Conservation (phyloP, 2,888 invertebrate species). For the Gerris lacustris region DNA sequence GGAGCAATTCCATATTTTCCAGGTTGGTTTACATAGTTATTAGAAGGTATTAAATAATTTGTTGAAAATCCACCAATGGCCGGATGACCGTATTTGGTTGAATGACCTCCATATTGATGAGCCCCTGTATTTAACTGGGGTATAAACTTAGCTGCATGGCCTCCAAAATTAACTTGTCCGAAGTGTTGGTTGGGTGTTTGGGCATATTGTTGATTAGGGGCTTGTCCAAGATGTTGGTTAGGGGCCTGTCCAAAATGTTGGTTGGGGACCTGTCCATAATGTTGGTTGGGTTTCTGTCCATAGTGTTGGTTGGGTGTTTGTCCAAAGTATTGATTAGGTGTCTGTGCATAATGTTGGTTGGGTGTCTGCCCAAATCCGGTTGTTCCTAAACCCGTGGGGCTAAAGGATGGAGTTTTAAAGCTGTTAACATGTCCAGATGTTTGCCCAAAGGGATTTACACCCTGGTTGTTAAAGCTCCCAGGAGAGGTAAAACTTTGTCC, state of each 20-base stretch:
- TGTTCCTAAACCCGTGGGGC: background rate
- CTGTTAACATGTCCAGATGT: background rate
- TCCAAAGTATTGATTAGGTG: background rate
- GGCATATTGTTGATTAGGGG: background rate
- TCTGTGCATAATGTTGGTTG: background rate
- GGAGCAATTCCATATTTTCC: background rate
- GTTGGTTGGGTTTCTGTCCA: no score
- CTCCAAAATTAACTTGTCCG: background rate
- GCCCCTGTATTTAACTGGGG: background rate
- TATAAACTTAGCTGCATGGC: background rate
- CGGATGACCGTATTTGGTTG: background rate
- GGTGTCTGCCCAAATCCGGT: background rate
- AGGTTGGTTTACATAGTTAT: background rate
- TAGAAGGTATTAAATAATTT: background rate
- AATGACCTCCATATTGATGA: background rate
- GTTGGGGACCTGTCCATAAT: background rate
- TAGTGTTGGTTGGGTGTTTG: background rate
- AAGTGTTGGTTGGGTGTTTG: background rate
- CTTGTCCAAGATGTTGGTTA: background rate
- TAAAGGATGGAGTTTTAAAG: background rate
- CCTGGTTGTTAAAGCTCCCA: background rate
- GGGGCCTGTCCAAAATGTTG: background rate
- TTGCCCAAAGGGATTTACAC: background rate
- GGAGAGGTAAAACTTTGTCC: constrained; percentile 1
- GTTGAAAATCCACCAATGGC: background rate